A percentile compares a stretch with the other conserved stretches of the same genome.
Evolutionary conservation across 1,140 invertebrate genomes (phyloP).

Genomic region (Paramacrobiotus metropolitanus): DNA sequence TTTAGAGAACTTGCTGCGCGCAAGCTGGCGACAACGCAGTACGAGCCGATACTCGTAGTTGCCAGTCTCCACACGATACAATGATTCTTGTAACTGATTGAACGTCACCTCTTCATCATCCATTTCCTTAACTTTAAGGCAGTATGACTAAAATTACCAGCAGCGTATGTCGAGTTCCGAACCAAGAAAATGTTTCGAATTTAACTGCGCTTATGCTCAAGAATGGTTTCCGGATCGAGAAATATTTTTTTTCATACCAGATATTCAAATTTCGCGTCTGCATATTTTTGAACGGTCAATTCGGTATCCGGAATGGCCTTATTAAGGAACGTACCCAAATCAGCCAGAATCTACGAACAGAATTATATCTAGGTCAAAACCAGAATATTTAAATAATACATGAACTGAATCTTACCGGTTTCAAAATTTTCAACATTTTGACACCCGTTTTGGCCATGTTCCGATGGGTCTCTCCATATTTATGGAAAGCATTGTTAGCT

Average conservation of each 20-base stretch:
- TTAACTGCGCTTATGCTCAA: neutral
- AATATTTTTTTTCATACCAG: conserved; percentile 36
- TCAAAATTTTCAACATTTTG: conserved; percentile 63
- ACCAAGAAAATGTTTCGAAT: neutral
- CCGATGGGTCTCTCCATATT: conserved; percentile 81
- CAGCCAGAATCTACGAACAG: conserved; percentile 47
- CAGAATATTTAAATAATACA: neutral
- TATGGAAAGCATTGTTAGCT: conserved; percentile 79
- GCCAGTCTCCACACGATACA: conserved; percentile 90
- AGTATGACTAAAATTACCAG: conserved; percentile 44
- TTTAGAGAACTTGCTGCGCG: conserved; percentile 64
- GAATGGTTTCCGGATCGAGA: no score
- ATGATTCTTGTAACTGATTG: conserved; percentile 71
- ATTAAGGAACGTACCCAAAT: conserved; percentile 80
- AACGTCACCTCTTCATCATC: conserved; percentile 94
- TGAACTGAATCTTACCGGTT: conserved; percentile 38
- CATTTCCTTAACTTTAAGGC: conserved; percentile 79
- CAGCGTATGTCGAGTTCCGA: no score
- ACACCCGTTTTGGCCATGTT: conserved; percentile 75
- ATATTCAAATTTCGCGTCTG: conserved; percentile 93
- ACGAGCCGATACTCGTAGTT: conserved; percentile 93
- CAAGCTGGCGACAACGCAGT: conserved; percentile 78
- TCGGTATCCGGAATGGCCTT: conserved; percentile 96
- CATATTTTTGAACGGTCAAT: conserved; percentile 87
- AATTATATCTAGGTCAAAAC: conserved; percentile 5